These are phyloP conservation scores for Harpagifer antarcticus DNA, from an alignment of 2,797 vertebrate species.

Conservation along the genomic window DNA sequence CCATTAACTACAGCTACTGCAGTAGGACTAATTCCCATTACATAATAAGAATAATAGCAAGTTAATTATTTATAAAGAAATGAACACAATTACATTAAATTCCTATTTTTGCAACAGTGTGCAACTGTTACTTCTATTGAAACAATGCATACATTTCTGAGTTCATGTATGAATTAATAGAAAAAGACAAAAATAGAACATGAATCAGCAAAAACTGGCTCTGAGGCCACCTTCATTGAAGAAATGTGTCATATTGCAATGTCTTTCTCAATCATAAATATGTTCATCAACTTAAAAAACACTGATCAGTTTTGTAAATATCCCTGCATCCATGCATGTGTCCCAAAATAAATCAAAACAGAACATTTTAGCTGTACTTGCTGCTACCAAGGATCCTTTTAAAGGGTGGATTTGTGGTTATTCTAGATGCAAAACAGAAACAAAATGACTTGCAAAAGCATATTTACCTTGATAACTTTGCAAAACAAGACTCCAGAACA, in stretches of 20 bases:
- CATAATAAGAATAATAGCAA: conserved; percentile 6
- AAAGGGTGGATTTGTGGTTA: neutral
- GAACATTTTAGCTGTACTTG: neutral
- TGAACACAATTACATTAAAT: neutral
- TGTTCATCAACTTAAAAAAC: neutral
- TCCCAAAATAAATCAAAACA: neutral
- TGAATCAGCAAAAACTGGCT: neutral
- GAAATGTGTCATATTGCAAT: neutral
- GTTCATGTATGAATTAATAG: neutral
- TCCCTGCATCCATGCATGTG: neutral
- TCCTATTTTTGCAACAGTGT: neutral
- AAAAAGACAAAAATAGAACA: neutral
- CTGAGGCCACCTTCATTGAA: neutral
- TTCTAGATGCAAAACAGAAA: conserved; percentile 2
- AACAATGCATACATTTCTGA: neutral
- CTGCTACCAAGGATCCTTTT: neutral
- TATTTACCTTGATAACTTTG: conserved; percentile 51
- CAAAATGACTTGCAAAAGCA: neutral
- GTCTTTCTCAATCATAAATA: neutral
- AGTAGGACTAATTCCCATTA: conserved; percentile 3
- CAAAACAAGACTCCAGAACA: conserved; percentile 27
- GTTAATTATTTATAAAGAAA: neutral
- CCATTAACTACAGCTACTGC: neutral
- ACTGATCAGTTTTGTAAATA: neutral
- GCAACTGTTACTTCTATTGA: neutral